Evolutionary conservation across 2,888 invertebrate genomes (phyloP).

Genomic region (Lagria hirta): DNA sequence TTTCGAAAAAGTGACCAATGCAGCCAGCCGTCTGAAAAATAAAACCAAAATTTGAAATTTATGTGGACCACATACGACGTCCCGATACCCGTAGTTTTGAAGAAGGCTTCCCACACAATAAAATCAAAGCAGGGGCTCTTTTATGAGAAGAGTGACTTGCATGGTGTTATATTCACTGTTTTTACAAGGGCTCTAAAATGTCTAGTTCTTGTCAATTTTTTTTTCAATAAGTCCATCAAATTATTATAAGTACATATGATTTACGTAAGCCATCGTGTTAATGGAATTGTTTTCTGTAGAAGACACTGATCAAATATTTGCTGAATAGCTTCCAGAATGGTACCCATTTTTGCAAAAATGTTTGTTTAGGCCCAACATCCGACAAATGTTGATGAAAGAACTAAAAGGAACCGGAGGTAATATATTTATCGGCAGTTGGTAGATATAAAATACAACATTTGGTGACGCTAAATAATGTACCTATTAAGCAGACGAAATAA

Average conservation of each 20-base stretch:
- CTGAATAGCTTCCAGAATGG: conserved; percentile 16
- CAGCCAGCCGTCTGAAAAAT: conserved; percentile 11
- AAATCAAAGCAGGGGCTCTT: conserved; percentile 44
- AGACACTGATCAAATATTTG: conserved; percentile 23
- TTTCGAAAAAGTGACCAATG: too few relatives aligned
- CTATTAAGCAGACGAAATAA: too few relatives aligned
- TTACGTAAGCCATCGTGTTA: too few relatives aligned
- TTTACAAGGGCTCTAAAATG: conserved; percentile 42
- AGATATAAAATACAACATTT: too few relatives aligned
- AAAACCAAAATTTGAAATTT: conserved; percentile 40
- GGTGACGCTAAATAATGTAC: too few relatives aligned
- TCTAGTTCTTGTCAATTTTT: conserved; percentile 32
- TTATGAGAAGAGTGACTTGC: conserved; percentile 44
- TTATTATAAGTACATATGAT: too few relatives aligned
- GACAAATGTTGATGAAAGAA: too few relatives aligned
- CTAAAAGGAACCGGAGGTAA: too few relatives aligned
- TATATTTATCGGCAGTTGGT: too few relatives aligned
- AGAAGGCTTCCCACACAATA: conserved; percentile 43
- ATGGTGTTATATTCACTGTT: conserved; percentile 40
- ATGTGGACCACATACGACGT: conserved; percentile 47
- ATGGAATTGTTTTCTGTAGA: conserved; percentile 13
- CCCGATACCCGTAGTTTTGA: conserved; percentile 33
- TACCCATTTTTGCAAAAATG: too few relatives aligned
- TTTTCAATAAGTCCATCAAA: conserved; percentile 22
- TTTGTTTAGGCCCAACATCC: too few relatives aligned